Conservation (phyloP, 2,888 invertebrate genomes). For the Trachelus troglodyta region DNA sequence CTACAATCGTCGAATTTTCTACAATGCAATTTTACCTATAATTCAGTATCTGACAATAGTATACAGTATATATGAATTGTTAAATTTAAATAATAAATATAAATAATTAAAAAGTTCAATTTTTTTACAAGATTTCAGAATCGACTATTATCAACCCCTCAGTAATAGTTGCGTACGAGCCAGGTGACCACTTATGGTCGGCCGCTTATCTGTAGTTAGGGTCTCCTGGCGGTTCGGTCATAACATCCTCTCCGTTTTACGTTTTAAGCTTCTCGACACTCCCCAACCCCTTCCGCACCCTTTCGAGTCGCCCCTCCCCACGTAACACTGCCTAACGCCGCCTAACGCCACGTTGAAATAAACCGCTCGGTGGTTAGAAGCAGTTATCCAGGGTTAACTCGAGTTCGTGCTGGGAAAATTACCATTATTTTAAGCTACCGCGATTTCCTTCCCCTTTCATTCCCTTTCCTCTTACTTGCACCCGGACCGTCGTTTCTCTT, state of each 20-base stretch:
- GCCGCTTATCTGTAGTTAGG: slow-evolving; percentile 34
- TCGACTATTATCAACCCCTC: too few species aligned
- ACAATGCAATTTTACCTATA: too few species aligned
- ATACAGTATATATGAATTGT: too few species aligned
- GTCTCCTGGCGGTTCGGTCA: slow-evolving; percentile 25
- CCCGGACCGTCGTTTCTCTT: too few species aligned
- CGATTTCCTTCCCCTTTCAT: neutral
- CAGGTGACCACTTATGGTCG: slow-evolving; percentile 29
- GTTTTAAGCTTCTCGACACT: slow-evolving; percentile 5
- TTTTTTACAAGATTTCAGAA: too few species aligned
- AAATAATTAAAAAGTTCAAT: too few species aligned
- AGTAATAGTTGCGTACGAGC: too few species aligned
- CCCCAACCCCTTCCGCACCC: neutral
- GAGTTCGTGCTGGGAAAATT: slow-evolving; percentile 16
- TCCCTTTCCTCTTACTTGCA: too few species aligned
- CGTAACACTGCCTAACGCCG: neutral
- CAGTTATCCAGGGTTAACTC: slow-evolving; percentile 23
- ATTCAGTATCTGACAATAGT: too few species aligned
- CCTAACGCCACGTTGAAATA: slow-evolving; percentile 8
- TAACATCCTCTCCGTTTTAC: slow-evolving; percentile 6
- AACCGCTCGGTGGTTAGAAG: slow-evolving; percentile 25
- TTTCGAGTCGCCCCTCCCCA: neutral
- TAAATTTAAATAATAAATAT: too few species aligned
- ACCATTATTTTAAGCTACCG: slow-evolving; percentile 14
- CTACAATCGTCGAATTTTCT: too few species aligned